Evolutionary conservation across 64 coral and sea anemone species (phyloP).

Genomic region (Stichodactyla helianthus): DNA sequence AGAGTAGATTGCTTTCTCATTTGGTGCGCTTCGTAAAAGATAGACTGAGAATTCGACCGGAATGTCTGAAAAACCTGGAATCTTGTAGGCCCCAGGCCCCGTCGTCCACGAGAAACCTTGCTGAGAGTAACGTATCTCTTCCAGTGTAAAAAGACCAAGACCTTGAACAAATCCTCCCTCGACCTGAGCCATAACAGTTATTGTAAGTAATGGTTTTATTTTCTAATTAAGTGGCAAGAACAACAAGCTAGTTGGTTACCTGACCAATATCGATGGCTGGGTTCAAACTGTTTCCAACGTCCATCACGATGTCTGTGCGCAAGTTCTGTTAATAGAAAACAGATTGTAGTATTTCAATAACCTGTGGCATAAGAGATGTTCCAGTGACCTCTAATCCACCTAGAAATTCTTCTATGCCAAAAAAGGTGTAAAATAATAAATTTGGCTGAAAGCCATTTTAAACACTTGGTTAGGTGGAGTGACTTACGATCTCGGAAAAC

Average conservation of each 20-base stretch:
- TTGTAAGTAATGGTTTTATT: too few species aligned
- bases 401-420: too few species aligned
- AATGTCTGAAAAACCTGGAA: conserved; percentile 85
- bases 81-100: conserved; percentile 88
- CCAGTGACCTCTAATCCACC: neutral
- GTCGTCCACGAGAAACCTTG: conserved; percentile 60
- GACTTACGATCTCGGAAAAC: too few species aligned
- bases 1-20: conserved; percentile 77
- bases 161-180: conserved; percentile 86
- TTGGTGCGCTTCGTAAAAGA: conserved; percentile 75
- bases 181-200: conserved; percentile 36
- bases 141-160: conserved; percentile 76
- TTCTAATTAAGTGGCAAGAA: too few species aligned
- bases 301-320: conserved; percentile 88
- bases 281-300: conserved; percentile 80
- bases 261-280: conserved; percentile 87
- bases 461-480: too few species aligned
- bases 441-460: too few species aligned
- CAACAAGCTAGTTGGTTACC: conserved; percentile 18
- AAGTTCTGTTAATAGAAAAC: conserved; percentile 36
- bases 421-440: too few species aligned
- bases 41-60: conserved; percentile 85
- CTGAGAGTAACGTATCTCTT: conserved; percentile 76
- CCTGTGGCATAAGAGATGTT: neutral
- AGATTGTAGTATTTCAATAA: neutral